These are phyloP conservation scores for Cepaea hortensis DNA, from an alignment of 2,888 invertebrate genomes.

Conservation along the genomic window DNA sequence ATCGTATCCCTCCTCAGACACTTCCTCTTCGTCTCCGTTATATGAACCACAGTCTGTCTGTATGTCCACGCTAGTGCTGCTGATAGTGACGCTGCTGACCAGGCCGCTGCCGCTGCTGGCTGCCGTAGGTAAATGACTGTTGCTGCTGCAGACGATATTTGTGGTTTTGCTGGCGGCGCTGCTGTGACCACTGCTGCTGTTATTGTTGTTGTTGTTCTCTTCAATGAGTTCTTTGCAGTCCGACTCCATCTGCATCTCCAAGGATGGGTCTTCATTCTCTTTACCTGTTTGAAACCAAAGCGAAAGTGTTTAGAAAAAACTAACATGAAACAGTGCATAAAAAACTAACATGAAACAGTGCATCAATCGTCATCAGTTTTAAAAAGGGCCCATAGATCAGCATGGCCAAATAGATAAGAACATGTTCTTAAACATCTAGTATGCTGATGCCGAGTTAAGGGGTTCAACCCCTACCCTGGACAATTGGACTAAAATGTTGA, in stretches of 20 bases:
- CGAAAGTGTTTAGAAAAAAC: background rate
- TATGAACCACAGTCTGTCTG: constrained; percentile 32
- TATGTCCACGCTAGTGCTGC: constrained; percentile 17
- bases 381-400: no score
- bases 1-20: constrained; percentile 78
- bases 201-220: constrained; percentile 56
- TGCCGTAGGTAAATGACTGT: constrained; percentile 21
- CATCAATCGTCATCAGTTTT: no score
- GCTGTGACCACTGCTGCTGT: constrained; percentile 31
- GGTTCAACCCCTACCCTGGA: no score
- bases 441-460: no score
- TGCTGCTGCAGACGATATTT: constrained; percentile 5
- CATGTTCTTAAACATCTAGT: no score
- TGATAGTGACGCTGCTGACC: background rate
- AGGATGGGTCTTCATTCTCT: constrained; percentile 70
- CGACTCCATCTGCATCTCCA: constrained; percentile 48
- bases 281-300: constrained; percentile 59
- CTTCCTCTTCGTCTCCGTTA: constrained; percentile 65
- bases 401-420: no score
- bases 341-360: no score
- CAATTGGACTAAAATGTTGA: no score
- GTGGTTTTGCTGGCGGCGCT: constrained; percentile 11
- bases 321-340: no score
- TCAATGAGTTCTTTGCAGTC: constrained; percentile 57
- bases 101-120: constrained; percentile 26